Conservation (phyloP, 2,113 vertebrate species). For the Lepidothrix coronata region DNA sequence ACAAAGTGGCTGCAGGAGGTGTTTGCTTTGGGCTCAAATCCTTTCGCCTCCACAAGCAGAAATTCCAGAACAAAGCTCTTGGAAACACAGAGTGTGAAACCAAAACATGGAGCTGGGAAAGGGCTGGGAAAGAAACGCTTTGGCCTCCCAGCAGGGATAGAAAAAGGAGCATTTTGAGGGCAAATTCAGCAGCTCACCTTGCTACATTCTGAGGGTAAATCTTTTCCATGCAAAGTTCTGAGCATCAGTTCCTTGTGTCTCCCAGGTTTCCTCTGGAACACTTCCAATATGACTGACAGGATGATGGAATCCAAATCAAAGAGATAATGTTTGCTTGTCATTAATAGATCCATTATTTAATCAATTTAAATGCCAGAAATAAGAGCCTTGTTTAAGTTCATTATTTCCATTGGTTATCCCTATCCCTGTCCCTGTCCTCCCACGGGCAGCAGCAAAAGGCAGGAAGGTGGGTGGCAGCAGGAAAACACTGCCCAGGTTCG, state of each 20-base stretch:
- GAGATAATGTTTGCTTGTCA: not conserved
- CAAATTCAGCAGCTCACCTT: fast-evolving
- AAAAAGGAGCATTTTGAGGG: not conserved
- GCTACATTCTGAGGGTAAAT: not conserved
- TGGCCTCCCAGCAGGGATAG: fast-evolving
- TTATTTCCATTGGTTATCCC: not conserved
- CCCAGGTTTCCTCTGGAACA: not conserved
- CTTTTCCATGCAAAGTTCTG: not conserved
- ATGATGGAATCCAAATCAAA: not conserved
- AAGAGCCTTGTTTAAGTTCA: not conserved
- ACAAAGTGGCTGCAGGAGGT: not conserved
- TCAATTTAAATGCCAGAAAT: not conserved
- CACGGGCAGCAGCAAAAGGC: not conserved
- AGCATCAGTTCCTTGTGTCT: fast-evolving
- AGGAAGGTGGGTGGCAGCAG: not conserved
- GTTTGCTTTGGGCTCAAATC: not conserved
- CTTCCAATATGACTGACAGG: too few relatives aligned
- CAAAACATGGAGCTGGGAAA: not conserved
- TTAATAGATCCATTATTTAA: not conserved
- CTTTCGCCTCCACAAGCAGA: not conserved
- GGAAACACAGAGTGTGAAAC: fast-evolving
- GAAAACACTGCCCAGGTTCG: fast-evolving
- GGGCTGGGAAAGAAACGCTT: not conserved
- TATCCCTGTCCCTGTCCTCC: not conserved
- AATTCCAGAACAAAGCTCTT: not conserved